Percentiles rank a stretch among this genome's conserved stretches.
These are phyloP conservation scores for Pachyramphus minor DNA, from an alignment of 2,113 vertebrate species.

Conservation along the genomic window DNA sequence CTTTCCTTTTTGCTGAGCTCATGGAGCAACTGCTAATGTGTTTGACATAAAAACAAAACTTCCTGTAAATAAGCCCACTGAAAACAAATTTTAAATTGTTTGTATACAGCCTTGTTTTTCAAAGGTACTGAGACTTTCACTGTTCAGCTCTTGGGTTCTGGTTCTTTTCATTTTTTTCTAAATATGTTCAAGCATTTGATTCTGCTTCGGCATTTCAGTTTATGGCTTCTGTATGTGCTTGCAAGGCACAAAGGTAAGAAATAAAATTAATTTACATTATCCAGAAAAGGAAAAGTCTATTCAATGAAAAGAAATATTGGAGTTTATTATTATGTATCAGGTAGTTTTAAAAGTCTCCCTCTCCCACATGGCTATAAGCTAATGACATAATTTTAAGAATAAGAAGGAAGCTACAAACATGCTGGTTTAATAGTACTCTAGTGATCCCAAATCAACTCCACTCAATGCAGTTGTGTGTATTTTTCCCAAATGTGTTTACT, in stretches of 20 bases:
- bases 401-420: neutral
- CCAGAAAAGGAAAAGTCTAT: neutral
- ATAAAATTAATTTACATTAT: neutral
- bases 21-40: neutral
- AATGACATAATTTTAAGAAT: neutral
- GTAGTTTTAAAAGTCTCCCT: neutral
- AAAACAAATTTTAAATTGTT: neutral
- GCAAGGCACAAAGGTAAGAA: neutral
- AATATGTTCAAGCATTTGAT: neutral
- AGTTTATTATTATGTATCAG: neutral
- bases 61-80: neutral
- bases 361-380: neutral
- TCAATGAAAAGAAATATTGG: neutral
- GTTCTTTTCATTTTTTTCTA: neutral
- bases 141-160: neutral
- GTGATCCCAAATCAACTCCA: conserved; percentile 26
- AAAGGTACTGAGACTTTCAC: neutral
- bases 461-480: neutral
- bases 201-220: neutral
- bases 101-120: neutral
- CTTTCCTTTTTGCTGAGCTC: neutral
- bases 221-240: neutral
- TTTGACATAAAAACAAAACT: neutral
- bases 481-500: conserved; percentile 33
- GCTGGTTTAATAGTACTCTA: neutral